Evolutionary conservation across 1,140 invertebrate species (phyloP).

Genomic region (Lethrus apterus): DNA sequence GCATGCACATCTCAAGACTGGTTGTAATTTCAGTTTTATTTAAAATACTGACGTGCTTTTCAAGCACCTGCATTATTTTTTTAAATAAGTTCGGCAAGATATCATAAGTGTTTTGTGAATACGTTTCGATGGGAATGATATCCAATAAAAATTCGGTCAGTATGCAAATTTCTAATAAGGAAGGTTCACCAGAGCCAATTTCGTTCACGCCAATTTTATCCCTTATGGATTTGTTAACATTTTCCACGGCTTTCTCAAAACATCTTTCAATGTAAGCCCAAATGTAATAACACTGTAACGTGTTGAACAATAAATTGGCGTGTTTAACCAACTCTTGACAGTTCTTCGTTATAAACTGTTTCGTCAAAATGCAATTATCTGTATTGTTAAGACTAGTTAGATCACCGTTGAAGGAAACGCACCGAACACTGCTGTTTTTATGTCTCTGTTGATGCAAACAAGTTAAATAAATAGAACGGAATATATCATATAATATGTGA

Average conservation of each 20-base stretch:
- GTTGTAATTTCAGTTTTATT: conserved; percentile 55
- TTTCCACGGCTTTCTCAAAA: conserved; percentile 52
- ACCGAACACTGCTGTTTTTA: conserved; percentile 28
- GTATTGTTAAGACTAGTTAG: conserved; percentile 34
- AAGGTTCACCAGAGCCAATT: conserved; percentile 55
- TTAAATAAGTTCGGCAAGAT: conserved; percentile 68
- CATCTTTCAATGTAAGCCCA: conserved; percentile 75
- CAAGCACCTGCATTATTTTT: conserved; percentile 56
- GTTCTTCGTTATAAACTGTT: conserved; percentile 35
- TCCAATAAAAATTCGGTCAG: conserved; percentile 74
- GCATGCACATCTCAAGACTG: conserved; percentile 61
- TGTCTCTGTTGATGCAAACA: conserved; percentile 37
- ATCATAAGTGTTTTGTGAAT: conserved; percentile 70
- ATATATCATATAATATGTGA: conserved; percentile 78
- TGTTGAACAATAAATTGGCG: conserved; percentile 78
- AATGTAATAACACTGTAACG: conserved; percentile 77
- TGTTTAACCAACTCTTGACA: conserved; percentile 66
- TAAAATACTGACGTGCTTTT: conserved; percentile 50
- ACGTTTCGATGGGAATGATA: conserved; percentile 71
- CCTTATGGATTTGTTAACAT: conserved; percentile 28
- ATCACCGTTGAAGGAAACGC: conserved; percentile 39
- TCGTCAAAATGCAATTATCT: conserved; percentile 30
- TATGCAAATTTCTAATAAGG: conserved; percentile 58
- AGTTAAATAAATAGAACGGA: conserved; percentile 51
- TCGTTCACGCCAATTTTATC: conserved; percentile 41